A percentile compares a stretch with the other conserved stretches of the same genome.
Evolutionary conservation across 2,113 vertebrate genomes (phyloP).

Genomic region (Neodontobutis hainanensis): DNA sequence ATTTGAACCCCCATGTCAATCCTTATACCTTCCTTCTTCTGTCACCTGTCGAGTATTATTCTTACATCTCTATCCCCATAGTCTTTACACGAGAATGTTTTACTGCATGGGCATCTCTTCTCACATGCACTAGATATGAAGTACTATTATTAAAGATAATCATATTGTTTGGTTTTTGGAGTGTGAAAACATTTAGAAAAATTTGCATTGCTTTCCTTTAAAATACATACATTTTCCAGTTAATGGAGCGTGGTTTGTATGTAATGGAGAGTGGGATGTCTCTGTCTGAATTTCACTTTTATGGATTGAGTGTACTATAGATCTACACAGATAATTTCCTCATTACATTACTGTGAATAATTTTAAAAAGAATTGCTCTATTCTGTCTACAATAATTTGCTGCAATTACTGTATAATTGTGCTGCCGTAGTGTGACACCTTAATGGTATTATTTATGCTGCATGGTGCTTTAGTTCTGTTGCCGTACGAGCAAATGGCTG

Average conservation of each 20-base stretch:
- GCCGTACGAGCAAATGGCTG: constrained; percentile 35
- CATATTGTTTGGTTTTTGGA: neutral
- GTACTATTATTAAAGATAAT: neutral
- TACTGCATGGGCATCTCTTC: neutral
- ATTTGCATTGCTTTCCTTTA: no score
- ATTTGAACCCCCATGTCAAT: neutral
- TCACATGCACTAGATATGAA: no score
- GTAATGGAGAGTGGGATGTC: neutral
- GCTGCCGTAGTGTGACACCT: constrained; percentile 12
- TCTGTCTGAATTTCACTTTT: neutral
- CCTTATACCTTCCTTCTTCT: neutral
- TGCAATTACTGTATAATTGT: constrained; percentile 28
- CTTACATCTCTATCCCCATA: neutral
- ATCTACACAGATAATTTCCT: neutral
- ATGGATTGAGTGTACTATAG: neutral
- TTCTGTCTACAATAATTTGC: constrained; percentile 9
- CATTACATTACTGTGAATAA: constrained; percentile 4
- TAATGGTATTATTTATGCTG: constrained; percentile 29
- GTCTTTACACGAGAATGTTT: neutral
- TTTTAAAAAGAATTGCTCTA: neutral
- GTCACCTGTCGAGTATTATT: neutral
- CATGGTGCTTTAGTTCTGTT: constrained; percentile 27
- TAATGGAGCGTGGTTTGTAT: no score
- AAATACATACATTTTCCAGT: neutral
- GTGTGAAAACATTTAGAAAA: neutral